Base-by-base conservation (phyloP, 2,888 invertebrate genomes). In the Brenthis daphne region DNA sequence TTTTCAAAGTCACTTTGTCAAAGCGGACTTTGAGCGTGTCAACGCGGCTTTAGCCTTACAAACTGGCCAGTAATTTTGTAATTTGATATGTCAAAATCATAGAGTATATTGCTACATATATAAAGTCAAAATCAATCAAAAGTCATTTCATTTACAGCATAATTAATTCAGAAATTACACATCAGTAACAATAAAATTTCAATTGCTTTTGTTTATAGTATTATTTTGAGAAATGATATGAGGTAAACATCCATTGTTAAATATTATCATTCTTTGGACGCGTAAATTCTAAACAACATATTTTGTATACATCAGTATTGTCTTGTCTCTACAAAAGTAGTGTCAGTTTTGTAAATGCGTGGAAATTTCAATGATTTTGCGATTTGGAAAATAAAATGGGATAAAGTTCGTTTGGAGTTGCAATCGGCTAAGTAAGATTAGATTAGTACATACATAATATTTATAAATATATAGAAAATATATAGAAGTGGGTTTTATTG, bases 371-470 rank as follows among this genome's bases (percentile, higher is more conserved):
- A 82, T 54, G 87, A 89, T 77, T 91, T 87, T 65, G 81, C 82
- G 3, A 61, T 77, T 70, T 92, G 91, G 91, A 88, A 84, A 78
- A 78, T 79, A 54, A 86, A 79, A 79, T 92, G 91, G 90, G 84
- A 85, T 71, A 82, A 74, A 75, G 91, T 92, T 13, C 79, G 82
- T 2, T 80, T 85, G 61, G 91, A 92, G 68, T 77, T 91, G 24
- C 80, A 77, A 1, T 74, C 66, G 51, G 79, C 79, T 67, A 78
- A 82, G 89, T 90, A 83, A 89, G 87, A 55, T 57, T 53, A 5
- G 56, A 50, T 55, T 29, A 20, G 20, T 29, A 48, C 3, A 14
- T 48, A 29, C 2, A 43, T n/a, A n/a, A 12, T 58, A 11, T 13
- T 58, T 47, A 14, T 57, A 3, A 20, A 20, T 20, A 20, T 20